Percentiles rank a stretch among this genome's conserved stretches.
Conservation (phyloP, 1,140 invertebrate species). For the Ostrea denselamellosa region DNA sequence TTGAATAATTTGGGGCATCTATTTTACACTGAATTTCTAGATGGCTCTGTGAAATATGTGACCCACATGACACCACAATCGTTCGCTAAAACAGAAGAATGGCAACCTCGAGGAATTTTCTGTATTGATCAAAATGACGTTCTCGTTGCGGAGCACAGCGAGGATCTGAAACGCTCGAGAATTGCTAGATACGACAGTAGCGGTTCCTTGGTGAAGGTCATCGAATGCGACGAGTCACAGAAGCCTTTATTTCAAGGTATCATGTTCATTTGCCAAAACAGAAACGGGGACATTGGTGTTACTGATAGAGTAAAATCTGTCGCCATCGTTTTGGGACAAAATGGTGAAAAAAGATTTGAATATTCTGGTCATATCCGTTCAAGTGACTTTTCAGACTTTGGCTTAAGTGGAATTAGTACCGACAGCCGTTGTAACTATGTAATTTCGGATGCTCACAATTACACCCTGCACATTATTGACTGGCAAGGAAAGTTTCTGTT, state of each 20-base stretch:
- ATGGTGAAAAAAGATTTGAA: background rate
- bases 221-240: background rate
- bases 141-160: background rate
- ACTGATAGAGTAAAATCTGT: background rate
- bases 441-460: background rate
- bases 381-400: background rate
- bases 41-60: background rate
- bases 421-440: constrained; percentile 16
- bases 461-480: background rate
- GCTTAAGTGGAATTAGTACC: background rate
- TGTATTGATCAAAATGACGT: background rate
- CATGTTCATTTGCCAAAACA: constrained; percentile 10
- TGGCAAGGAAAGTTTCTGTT: constrained; percentile 14
- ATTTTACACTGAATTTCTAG: background rate
- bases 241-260: background rate
- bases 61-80: background rate
- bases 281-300: background rate
- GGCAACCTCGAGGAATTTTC: constrained; percentile 1
- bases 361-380: background rate
- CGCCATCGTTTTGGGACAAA: background rate
- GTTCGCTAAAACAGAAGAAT: background rate
- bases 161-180: background rate
- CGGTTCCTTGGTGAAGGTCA: background rate
- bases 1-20: background rate
- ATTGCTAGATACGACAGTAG: background rate